These are phyloP conservation scores for Gallinago undulata DNA, from an alignment of 2,113 vertebrate species.

Conservation along the genomic window DNA sequence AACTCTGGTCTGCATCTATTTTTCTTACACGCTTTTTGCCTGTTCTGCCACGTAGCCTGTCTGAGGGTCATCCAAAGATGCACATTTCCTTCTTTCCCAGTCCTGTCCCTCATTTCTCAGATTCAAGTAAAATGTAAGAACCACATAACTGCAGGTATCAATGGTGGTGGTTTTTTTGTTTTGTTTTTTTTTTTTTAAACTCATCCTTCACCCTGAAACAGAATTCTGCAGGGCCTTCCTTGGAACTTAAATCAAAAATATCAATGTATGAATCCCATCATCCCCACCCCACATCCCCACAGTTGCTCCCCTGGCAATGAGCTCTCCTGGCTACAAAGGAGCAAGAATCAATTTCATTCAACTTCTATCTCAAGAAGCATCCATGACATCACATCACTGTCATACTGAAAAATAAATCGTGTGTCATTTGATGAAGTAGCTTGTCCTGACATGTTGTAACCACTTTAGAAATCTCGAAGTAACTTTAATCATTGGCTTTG, in stretches of 20 bases:
- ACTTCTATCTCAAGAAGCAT: background rate
- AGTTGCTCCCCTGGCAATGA: background rate
- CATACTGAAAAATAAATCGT: accelerated
- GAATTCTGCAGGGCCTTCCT: background rate
- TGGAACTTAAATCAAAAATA: background rate
- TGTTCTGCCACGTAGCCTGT: background rate
- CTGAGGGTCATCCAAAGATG: background rate
- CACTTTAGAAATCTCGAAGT: background rate
- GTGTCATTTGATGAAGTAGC: background rate
- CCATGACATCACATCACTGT: background rate
- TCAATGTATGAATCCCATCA: background rate
- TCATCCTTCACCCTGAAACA: background rate
- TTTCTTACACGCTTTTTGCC: background rate
- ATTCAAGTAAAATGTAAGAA: background rate
- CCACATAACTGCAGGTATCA: background rate
- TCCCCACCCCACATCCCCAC: too few relatives aligned
- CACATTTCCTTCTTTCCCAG: background rate
- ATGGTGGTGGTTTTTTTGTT: background rate
- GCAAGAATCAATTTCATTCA: background rate
- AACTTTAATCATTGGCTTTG: background rate
- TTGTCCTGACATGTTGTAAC: accelerated
- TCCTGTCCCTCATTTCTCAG: background rate
- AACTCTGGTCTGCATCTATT: background rate
- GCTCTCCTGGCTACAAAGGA: background rate
- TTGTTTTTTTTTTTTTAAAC: background rate